phyloP scores from a whole-genome alignment of 2,888 invertebrate species.

The Callinectes sapidus region DNA sequence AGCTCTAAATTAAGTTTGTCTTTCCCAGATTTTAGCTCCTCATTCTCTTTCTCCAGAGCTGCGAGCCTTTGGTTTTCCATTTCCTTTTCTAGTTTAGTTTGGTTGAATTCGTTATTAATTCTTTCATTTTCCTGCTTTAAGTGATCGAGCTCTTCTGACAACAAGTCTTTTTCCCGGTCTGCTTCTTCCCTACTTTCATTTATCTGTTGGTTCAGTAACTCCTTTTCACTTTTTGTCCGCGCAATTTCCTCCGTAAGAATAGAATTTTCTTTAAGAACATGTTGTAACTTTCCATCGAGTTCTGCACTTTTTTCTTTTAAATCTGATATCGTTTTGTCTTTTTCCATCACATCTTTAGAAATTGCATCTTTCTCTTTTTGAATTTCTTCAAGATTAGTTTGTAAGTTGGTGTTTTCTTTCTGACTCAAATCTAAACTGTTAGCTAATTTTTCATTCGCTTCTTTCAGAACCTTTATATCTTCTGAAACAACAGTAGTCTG shows the following conservation, averaged over 20 bases:
- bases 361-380: slow-evolving; percentile 44
- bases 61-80: slow-evolving; percentile 37
- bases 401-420: slow-evolving; percentile 48
- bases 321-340: background rate
- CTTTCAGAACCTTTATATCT: slow-evolving; percentile 42
- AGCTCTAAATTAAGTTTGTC: slow-evolving; percentile 45
- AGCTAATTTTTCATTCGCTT: slow-evolving; percentile 42
- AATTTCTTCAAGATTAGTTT: slow-evolving; percentile 31
- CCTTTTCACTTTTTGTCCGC: slow-evolving; percentile 32
- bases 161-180: slow-evolving; percentile 15
- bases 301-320: slow-evolving; percentile 41
- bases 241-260: slow-evolving; percentile 28
- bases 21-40: slow-evolving; percentile 45
- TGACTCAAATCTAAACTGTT: slow-evolving; percentile 7
- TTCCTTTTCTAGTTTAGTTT: slow-evolving; percentile 55
- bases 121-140: slow-evolving; percentile 47
- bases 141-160: background rate
- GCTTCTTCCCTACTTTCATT: slow-evolving; percentile 38
- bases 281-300: slow-evolving; percentile 29
- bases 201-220: slow-evolving; percentile 17
- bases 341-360: slow-evolving; percentile 31
- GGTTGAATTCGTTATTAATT: slow-evolving; percentile 37
- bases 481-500: slow-evolving; percentile 20
- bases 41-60: slow-evolving; percentile 36
- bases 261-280: slow-evolving; percentile 21